Conservation (phyloP, 2,797 vertebrate genomes). For the Lycodopsis pacificus region DNA sequence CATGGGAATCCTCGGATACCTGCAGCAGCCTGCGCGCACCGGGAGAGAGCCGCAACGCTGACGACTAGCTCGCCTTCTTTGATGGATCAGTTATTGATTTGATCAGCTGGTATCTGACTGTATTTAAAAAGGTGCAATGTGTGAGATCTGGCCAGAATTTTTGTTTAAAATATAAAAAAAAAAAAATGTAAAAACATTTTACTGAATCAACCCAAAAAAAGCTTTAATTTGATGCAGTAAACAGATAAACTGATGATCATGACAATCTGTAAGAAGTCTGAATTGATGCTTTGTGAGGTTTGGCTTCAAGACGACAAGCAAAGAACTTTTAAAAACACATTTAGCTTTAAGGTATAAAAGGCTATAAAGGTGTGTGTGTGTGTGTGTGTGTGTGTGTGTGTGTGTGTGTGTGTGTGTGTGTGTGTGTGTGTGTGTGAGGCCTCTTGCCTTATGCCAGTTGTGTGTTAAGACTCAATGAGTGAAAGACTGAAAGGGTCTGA, state of each 20-base stretch:
- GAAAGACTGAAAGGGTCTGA: neutral
- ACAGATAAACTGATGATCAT: no score
- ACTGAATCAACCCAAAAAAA: no score
- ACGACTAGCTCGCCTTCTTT: no score
- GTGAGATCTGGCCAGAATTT: no score
- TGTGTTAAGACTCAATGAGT: neutral
- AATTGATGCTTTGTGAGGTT: no score
- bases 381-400: constrained; percentile 17
- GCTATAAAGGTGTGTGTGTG: constrained; percentile 4
- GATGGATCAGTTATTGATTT: neutral
- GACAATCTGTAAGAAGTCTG: no score
- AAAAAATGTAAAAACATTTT: no score
- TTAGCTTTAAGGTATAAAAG: no score
- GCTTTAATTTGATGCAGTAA: no score
- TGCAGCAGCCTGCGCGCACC: neutral
- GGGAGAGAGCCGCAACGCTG: neutral
- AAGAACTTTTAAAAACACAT: no score
- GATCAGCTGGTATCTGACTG: neutral
- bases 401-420: constrained; percentile 14
- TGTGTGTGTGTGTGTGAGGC: constrained; percentile 3
- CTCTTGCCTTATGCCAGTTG: constrained; percentile 17
- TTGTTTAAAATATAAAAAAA: no score
- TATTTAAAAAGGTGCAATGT: neutral
- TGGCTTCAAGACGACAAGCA: no score
- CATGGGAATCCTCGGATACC: neutral